Evolutionary conservation across 2,113 vertebrate genomes (phyloP).

Genomic region (Poeciliopsis turrubarensis): DNA sequence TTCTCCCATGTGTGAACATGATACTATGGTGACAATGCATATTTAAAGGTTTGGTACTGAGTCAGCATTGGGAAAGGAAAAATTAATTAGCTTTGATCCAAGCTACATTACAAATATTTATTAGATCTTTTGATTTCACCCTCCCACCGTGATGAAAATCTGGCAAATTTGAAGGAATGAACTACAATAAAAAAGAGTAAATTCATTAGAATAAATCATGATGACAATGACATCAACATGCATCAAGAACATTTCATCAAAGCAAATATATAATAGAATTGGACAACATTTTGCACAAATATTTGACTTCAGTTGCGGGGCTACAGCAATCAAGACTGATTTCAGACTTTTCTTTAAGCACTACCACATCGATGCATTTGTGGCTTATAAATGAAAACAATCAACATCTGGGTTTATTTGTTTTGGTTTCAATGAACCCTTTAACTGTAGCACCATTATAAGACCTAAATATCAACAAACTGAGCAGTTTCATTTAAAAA

Average conservation of each 20-base stretch:
- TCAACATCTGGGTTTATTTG: background rate
- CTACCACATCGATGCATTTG: background rate
- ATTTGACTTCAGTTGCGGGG: background rate
- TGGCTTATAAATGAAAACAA: background rate
- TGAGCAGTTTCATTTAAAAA: background rate
- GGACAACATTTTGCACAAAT: background rate
- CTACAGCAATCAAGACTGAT: background rate
- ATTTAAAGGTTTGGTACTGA: background rate
- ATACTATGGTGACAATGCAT: background rate
- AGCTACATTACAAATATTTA: background rate
- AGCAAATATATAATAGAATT: background rate
- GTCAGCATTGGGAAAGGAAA: background rate
- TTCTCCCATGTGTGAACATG: background rate
- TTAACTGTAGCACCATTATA: background rate
- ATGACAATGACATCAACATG: background rate
- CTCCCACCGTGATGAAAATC: background rate
- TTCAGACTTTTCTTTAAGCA: background rate
- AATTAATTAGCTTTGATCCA: background rate
- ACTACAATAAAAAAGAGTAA: no score
- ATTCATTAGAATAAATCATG: background rate
- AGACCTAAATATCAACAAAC: background rate
- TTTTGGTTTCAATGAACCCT: background rate
- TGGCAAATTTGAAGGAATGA: background rate
- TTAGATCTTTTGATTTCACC: background rate
- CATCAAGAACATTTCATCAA: no score